phyloP scores from a whole-genome alignment of 2,113 vertebrate species.

The Nothobranchius furzeri region DNA sequence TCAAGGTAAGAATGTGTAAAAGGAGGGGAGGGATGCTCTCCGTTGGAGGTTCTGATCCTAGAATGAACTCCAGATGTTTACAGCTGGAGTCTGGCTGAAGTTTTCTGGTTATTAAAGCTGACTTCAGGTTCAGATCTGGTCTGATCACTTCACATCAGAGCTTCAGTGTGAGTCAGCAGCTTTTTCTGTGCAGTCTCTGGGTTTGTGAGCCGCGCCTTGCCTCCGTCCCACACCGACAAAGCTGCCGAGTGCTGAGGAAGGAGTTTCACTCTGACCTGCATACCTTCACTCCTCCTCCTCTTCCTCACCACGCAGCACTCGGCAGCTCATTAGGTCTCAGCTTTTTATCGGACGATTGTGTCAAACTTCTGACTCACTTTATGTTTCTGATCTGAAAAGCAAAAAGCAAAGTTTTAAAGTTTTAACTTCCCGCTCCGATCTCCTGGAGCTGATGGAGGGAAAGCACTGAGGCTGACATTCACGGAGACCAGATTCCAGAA shows the following conservation, averaged over 20 bases:
- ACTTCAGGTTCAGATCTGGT: too few species aligned
- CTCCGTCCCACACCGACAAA: not conserved
- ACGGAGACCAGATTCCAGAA: not conserved
- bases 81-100: too few species aligned
- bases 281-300: not conserved
- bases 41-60: not conserved
- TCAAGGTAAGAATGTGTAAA: slow-evolving; percentile 84
- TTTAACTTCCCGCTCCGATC: too few species aligned
- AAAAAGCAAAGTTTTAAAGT: too few species aligned
- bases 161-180: not conserved
- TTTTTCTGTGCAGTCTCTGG: not conserved
- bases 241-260: not conserved
- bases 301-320: not conserved
- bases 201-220: slow-evolving; percentile 14
- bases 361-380: too few species aligned
- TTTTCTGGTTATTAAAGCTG: too few species aligned
- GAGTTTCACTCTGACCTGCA: not conserved
- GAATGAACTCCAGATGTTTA: not conserved
- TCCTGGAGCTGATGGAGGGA: too few species aligned
- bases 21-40: not conserved
- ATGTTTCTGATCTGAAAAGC: too few species aligned
- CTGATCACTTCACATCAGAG: not conserved
- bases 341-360: too few species aligned
- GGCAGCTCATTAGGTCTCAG: too few species aligned
- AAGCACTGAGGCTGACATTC: not conserved